These are phyloP conservation scores for Pseudolaguvia tuberculata DNA, from an alignment of 2,113 vertebrate genomes.

Conservation along the genomic window DNA sequence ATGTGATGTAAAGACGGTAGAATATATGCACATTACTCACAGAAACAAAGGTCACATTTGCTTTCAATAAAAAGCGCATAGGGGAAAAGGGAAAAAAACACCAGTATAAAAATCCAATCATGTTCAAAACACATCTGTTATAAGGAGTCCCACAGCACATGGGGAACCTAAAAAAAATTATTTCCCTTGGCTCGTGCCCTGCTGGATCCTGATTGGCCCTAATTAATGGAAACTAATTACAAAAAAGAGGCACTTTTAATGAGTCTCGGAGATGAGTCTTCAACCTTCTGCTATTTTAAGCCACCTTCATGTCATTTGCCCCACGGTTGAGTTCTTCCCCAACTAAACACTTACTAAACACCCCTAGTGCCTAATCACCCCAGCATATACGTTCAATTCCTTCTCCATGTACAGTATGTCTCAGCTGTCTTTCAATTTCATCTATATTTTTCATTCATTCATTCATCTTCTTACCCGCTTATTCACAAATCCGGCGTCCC, in stretches of 20 bases:
- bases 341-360: constrained; percentile 47
- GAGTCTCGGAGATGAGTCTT: constrained; percentile 80
- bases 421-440: constrained; percentile 42
- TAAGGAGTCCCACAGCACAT: constrained; percentile 71
- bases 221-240: constrained; percentile 86
- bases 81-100: constrained; percentile 59
- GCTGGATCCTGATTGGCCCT: constrained; percentile 80
- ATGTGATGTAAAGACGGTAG: background rate
- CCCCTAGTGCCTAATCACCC: constrained; percentile 29
- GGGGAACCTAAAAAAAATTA: constrained; percentile 75
- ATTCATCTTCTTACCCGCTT: too few relatives aligned
- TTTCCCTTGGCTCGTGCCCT: constrained; percentile 77
- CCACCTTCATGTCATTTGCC: constrained; percentile 77
- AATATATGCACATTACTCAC: constrained; percentile 50
- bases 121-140: constrained; percentile 80
- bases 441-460: constrained; percentile 25
- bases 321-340: constrained; percentile 69
- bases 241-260: constrained; percentile 80
- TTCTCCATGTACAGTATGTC: background rate
- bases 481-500: too few relatives aligned
- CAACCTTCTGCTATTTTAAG: constrained; percentile 80
- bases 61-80: constrained; percentile 47
- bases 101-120: constrained; percentile 71
- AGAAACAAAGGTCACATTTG: constrained; percentile 76
- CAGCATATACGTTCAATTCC: background rate